Percentiles rank a stretch among this genome's conserved stretches.
Conservation (phyloP, 92 coral and sea anemone genomes). For the Hydrozoanthus gracilis region DNA sequence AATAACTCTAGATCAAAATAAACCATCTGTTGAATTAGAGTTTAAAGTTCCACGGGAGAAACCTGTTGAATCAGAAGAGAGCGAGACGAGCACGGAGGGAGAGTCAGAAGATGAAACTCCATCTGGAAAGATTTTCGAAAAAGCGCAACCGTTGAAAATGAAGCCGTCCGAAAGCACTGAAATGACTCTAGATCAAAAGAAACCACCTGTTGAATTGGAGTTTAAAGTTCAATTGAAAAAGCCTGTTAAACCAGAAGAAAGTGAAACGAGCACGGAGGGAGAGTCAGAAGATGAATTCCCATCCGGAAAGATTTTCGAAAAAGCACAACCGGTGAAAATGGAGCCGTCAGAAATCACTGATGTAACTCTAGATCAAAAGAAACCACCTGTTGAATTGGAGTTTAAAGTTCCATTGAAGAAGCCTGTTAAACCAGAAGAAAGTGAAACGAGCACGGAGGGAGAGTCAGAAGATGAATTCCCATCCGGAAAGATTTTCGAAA, state of each 20-base stretch:
- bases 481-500: constrained; percentile 1
- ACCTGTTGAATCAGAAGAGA: background rate
- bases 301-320: background rate
- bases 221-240: background rate
- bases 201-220: background rate
- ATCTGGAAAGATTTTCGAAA: background rate
- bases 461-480: background rate
- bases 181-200: background rate
- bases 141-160: background rate
- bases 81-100: background rate
- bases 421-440: background rate
- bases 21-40: constrained; percentile 1
- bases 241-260: background rate
- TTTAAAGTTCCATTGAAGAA: constrained; percentile 1
- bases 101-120: background rate
- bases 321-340: background rate
- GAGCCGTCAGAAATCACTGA: background rate
- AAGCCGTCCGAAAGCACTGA: constrained; percentile 8
- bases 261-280: constrained; percentile 18
- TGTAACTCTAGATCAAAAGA: background rate
- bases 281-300: constrained; percentile 24
- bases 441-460: background rate
- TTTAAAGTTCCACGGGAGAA: constrained; percentile 17
- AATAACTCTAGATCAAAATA: constrained; percentile 1
- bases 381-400: background rate